phyloP scores from a whole-genome alignment of 2,797 vertebrate genomes.

The Rhyacichthys aspro region DNA sequence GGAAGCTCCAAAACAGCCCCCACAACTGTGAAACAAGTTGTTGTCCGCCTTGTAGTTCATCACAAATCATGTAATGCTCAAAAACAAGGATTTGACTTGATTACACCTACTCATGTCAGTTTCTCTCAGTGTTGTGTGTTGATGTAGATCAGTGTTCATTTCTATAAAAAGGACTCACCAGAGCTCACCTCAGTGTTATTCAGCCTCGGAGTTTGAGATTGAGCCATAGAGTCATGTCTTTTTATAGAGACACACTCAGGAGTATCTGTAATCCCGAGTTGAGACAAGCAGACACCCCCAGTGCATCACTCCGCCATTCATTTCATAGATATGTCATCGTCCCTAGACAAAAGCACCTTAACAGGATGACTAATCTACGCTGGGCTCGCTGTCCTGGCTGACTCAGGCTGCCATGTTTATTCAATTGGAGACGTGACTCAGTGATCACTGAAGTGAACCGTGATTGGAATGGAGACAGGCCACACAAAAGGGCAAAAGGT shows the following conservation, averaged over 20 bases:
- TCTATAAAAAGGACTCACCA: constrained; percentile 22
- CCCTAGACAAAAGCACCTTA: constrained; percentile 67
- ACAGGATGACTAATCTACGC: constrained; percentile 74
- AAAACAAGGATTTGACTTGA: constrained; percentile 1
- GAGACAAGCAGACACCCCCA: constrained; percentile 68
- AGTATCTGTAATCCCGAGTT: constrained; percentile 62
- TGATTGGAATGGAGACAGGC: constrained; percentile 77
- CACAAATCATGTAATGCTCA: constrained; percentile 7
- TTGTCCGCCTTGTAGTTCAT: constrained; percentile 25
- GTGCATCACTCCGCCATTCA: constrained; percentile 64
- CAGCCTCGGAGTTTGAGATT: constrained; percentile 43
- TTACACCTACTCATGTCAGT: constrained; percentile 1
- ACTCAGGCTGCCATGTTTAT: constrained; percentile 77
- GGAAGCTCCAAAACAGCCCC: constrained; percentile 71
- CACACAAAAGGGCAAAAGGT: constrained; percentile 55
- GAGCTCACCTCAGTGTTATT: constrained; percentile 34
- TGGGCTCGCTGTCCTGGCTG: constrained; percentile 75
- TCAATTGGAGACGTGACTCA: constrained; percentile 75
- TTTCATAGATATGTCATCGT: constrained; percentile 69
- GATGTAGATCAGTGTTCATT: constrained; percentile 15
- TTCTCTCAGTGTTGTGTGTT: constrained; percentile 8
- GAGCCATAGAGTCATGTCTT: constrained; percentile 55
- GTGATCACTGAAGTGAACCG: constrained; percentile 61
- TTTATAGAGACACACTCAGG: constrained; percentile 61
- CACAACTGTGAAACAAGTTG: constrained; percentile 62